These are phyloP conservation scores for Nomada goodeniana DNA, from an alignment of 2,888 invertebrate genomes.

Conservation along the genomic window DNA sequence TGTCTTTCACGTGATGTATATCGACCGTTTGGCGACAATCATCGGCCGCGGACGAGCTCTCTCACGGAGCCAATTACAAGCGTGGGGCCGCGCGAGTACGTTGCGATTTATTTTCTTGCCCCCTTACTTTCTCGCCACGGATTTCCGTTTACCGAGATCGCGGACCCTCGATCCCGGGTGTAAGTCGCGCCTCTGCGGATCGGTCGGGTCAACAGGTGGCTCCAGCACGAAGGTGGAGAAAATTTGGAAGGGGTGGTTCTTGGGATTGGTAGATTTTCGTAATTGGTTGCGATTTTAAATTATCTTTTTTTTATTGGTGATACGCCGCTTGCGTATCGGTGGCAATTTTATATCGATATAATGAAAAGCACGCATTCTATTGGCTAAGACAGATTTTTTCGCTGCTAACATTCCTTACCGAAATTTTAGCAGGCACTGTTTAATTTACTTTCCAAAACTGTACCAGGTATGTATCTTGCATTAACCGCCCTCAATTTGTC, in stretches of 20 bases:
- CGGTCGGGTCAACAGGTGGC: background rate
- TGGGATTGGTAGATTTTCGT: background rate
- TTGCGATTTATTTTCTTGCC: conserved; percentile 77
- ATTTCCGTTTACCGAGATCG: conserved; percentile 35
- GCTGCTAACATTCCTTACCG: no score
- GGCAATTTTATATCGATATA: no score
- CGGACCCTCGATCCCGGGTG: conserved; percentile 1
- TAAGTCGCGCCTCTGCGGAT: background rate
- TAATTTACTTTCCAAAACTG: no score
- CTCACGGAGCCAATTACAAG: conserved; percentile 79
- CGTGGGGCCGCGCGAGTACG: conserved; percentile 68
- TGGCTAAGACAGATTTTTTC: no score
- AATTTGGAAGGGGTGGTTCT: background rate
- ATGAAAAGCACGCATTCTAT: no score
- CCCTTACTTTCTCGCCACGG: conserved; percentile 2
- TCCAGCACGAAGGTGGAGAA: background rate
- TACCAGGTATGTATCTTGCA: no score
- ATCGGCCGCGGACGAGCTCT: conserved; percentile 72
- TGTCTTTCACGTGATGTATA: conserved; percentile 77
- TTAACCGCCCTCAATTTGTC: no score
- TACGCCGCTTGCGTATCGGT: no score
- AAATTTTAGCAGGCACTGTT: no score
- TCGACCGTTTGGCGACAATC: conserved; percentile 80
- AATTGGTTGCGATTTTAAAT: no score
- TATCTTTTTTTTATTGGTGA: no score